Percentiles rank a stretch among this genome's conserved stretches.
These are phyloP conservation scores for Leptodactylus fuscus DNA, from an alignment of 2,113 vertebrate species.

Conservation along the genomic window DNA sequence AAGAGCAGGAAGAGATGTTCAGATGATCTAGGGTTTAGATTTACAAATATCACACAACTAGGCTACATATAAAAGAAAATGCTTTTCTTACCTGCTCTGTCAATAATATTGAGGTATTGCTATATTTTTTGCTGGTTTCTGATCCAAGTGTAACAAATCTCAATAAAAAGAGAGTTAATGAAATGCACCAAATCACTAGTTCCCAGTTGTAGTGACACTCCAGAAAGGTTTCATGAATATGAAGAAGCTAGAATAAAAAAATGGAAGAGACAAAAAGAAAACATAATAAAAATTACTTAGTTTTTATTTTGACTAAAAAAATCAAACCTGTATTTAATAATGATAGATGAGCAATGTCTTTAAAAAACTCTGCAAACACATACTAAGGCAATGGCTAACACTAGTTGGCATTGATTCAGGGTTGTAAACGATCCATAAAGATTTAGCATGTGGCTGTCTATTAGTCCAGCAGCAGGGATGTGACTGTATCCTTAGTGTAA, in stretches of 20 bases:
- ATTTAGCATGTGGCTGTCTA: too few relatives aligned
- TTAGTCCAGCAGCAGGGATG: too few relatives aligned
- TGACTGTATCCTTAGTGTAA: too few relatives aligned
- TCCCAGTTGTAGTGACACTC: conserved; percentile 99
- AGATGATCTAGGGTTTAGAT: neutral
- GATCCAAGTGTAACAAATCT: conserved; percentile 97
- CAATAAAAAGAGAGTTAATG: conserved; percentile 94
- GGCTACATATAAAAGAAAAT: neutral
- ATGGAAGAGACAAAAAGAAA: neutral
- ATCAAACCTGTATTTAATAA: too few relatives aligned
- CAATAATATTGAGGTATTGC: conserved; percentile 98
- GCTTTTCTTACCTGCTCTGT: conserved; percentile 89
- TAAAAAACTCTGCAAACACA: neutral
- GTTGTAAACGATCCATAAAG: neutral
- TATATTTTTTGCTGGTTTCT: conserved; percentile 99
- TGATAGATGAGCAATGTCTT: too few relatives aligned
- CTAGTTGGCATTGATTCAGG: neutral
- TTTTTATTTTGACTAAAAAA: too few relatives aligned
- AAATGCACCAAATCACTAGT: conserved; percentile 94
- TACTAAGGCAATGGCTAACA: neutral
- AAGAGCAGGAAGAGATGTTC: conserved; percentile 19
- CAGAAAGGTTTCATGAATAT: conserved; percentile 94
- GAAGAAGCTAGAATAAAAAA: conserved; percentile 81
- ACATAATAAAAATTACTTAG: too few relatives aligned
- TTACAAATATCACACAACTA: neutral